phyloP scores from a whole-genome alignment of 92 coral and sea anemone species.

The Galaxea fascicularis region DNA sequence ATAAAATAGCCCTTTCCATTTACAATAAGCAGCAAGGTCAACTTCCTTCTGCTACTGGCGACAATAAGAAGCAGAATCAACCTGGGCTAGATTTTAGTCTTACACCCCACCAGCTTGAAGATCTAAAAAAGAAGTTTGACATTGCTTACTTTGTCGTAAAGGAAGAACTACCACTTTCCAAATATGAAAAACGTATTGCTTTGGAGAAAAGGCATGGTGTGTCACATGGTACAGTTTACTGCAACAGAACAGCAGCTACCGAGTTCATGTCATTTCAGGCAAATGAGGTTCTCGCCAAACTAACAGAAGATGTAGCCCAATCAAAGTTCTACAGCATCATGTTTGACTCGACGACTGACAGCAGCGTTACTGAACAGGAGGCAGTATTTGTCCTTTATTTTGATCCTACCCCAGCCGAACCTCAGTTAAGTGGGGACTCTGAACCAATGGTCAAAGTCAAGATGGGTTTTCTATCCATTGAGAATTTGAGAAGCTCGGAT shows the following conservation, averaged over 20 bases:
- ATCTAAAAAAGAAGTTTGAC: constrained; percentile 47
- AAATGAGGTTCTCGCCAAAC: constrained; percentile 43
- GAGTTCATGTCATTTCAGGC: constrained; percentile 60
- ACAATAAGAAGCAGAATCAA: constrained; percentile 45
- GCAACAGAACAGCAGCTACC: constrained; percentile 17
- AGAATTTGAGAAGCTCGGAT: constrained; percentile 32
- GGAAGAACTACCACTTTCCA: constrained; percentile 57
- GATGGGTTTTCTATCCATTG: constrained; percentile 42
- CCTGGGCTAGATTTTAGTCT: constrained; percentile 52
- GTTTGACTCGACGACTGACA: constrained; percentile 69
- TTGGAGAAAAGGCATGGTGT: constrained; percentile 60
- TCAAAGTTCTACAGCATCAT: constrained; percentile 67
- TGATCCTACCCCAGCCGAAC: constrained; percentile 47
- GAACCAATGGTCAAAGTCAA: constrained; percentile 63
- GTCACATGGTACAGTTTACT: constrained; percentile 13
- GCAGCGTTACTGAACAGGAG: constrained; percentile 50
- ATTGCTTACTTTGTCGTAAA: constrained; percentile 57
- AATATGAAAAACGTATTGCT: constrained; percentile 58
- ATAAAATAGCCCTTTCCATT: constrained; percentile 41
- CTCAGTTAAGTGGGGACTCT: constrained; percentile 25
- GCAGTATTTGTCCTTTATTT: constrained; percentile 62
- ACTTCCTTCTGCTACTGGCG: background rate
- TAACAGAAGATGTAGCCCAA: constrained; percentile 42
- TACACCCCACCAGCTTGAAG: constrained; percentile 48
- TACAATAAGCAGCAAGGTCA: constrained; percentile 43